Percentiles rank a stretch among this genome's conserved stretches.
These are phyloP conservation scores for Microtus oregoni DNA, from an alignment of 2,113 vertebrate genomes.

Conservation along the genomic window DNA sequence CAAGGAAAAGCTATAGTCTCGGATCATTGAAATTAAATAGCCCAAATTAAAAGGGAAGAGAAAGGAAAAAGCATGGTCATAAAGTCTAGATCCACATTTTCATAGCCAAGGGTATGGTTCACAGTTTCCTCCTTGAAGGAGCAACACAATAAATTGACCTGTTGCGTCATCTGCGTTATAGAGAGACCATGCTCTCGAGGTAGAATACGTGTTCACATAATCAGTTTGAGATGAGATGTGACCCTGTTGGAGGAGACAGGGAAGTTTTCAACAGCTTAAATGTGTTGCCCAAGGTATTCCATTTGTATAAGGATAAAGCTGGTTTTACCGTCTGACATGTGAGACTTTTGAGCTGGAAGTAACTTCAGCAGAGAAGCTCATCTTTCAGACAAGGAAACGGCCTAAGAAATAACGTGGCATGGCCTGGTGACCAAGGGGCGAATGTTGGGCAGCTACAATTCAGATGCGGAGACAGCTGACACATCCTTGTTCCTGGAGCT, in stretches of 20 bases:
- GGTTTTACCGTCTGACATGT: not conserved
- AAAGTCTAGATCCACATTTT: not conserved
- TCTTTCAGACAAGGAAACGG: not conserved
- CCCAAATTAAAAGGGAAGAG: not conserved
- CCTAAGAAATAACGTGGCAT: not conserved
- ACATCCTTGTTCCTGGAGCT: not conserved
- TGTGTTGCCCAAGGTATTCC: not conserved
- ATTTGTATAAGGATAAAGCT: not conserved
- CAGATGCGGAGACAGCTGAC: not conserved
- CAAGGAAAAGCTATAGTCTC: not conserved
- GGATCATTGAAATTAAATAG: not conserved
- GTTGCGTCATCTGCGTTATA: not conserved
- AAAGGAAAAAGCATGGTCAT: not conserved
- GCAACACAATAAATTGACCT: not conserved
- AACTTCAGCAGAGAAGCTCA: not conserved
- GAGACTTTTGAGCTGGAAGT: not conserved
- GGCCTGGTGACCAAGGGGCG: not conserved
- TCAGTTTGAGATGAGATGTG: not conserved
- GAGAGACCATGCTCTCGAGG: not conserved
- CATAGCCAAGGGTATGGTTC: not conserved
- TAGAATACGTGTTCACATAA: not conserved
- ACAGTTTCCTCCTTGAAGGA: not conserved
- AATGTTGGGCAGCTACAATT: not conserved
- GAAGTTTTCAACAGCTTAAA: not conserved
- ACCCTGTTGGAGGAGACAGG: not conserved